phyloP scores from a whole-genome alignment of 2,888 invertebrate species.

The Sialis lutaria region DNA sequence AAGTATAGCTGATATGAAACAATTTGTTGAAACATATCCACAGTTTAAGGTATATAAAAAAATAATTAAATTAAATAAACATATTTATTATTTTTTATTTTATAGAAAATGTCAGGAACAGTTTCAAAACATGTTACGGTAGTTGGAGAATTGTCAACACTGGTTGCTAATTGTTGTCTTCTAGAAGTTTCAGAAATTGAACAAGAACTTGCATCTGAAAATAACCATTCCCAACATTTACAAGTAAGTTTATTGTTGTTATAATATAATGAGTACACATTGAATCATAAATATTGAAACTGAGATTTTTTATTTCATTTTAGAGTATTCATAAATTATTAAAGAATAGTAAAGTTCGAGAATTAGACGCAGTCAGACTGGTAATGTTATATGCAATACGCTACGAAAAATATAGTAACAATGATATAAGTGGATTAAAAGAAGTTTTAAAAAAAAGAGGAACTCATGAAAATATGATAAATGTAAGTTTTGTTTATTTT shows the following conservation, averaged over 20 bases:
- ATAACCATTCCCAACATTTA: slow-evolving; percentile 60
- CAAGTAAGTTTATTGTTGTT: slow-evolving; percentile 23
- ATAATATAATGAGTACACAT: neutral
- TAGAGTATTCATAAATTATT: slow-evolving; percentile 65
- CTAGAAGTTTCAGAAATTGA: slow-evolving; percentile 87
- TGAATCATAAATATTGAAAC: neutral
- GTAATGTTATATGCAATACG: slow-evolving; percentile 86
- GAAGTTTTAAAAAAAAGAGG: slow-evolving; percentile 54
- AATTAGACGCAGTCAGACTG: slow-evolving; percentile 69
- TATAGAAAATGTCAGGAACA: slow-evolving; percentile 75
- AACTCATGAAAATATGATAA: slow-evolving; percentile 42
- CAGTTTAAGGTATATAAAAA: slow-evolving; percentile 60
- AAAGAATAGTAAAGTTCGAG: slow-evolving; percentile 49
- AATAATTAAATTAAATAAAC: neutral
- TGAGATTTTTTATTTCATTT: slow-evolving; percentile 8
- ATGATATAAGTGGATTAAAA: slow-evolving; percentile 60
- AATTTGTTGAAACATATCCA: slow-evolving; percentile 94
- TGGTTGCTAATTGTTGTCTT: slow-evolving; percentile 59
- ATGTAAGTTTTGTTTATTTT: slow-evolving; percentile 4
- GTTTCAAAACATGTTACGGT: slow-evolving; percentile 96
- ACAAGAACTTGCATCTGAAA: slow-evolving; percentile 83
- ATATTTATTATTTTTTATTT: slow-evolving; percentile 4
- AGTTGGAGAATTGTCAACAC: slow-evolving; percentile 81
- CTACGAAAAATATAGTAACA: slow-evolving; percentile 79
- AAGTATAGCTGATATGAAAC: slow-evolving; percentile 97